A percentile compares a stretch with the other conserved stretches of the same genome.
Evolutionary conservation across 1,140 invertebrate genomes (phyloP).

Genomic region (Cydia pomonella): DNA sequence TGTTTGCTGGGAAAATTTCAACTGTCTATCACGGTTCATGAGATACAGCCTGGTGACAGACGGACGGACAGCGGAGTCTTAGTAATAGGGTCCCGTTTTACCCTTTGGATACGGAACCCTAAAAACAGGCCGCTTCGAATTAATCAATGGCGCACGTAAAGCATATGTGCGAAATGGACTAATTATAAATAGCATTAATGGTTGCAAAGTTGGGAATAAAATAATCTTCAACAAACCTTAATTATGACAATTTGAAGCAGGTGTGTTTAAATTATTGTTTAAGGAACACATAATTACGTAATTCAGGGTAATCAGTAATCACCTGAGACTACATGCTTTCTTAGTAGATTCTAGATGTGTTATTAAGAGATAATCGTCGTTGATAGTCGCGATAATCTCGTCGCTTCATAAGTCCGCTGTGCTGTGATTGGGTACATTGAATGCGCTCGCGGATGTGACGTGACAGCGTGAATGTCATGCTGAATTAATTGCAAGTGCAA

Average conservation of each 20-base stretch:
- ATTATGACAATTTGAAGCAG: background rate
- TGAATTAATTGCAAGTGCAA: background rate
- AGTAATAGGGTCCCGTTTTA: too few relatives aligned
- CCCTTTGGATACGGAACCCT: too few relatives aligned
- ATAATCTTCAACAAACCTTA: background rate
- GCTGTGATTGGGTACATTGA: too few relatives aligned
- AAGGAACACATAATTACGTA: background rate
- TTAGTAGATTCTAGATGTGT: background rate
- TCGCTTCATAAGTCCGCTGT: background rate
- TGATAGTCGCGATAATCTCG: background rate
- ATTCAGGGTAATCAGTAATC: background rate
- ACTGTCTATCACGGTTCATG: too few relatives aligned
- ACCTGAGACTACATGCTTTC: background rate
- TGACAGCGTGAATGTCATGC: background rate
- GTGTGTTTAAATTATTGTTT: background rate
- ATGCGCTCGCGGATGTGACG: slow-evolving; percentile 4
- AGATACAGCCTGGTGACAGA: too few relatives aligned
- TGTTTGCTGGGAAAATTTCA: too few relatives aligned
- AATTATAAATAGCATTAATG: background rate
- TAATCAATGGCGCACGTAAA: too few relatives aligned
- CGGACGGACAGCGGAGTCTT: too few relatives aligned
- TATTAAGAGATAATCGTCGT: background rate
- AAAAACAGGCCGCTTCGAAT: too few relatives aligned
- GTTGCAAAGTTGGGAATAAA: background rate
- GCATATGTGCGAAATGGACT: too few relatives aligned